Evolutionary conservation across 2,113 vertebrate species (phyloP).

Genomic region (Scalopus aquaticus): DNA sequence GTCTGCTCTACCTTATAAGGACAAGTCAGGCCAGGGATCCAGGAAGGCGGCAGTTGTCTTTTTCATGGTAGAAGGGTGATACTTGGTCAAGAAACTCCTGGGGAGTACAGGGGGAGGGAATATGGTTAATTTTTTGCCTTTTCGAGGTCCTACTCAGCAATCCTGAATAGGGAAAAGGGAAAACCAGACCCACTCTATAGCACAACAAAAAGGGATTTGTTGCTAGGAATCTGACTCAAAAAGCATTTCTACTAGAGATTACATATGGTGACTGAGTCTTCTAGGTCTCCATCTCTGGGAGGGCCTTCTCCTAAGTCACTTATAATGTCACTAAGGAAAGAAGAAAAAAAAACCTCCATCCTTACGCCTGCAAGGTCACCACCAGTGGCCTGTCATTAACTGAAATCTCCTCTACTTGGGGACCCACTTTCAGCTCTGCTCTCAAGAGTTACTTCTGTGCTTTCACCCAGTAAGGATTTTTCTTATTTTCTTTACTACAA

Average conservation of each 20-base stretch:
- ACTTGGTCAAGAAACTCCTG: background rate
- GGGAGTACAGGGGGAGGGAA: background rate
- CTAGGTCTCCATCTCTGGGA: background rate
- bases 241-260: background rate
- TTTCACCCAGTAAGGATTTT: background rate
- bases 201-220: background rate
- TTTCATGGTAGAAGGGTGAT: background rate
- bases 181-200: background rate
- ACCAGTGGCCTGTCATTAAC: background rate
- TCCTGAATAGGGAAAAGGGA: background rate
- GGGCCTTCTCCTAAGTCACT: background rate
- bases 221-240: background rate
- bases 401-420: background rate
- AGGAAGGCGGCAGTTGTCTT: background rate
- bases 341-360: background rate
- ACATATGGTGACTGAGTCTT: background rate
- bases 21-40: background rate
- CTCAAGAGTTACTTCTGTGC: background rate
- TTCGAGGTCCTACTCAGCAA: background rate
- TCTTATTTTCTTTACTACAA: background rate
- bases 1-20: constrained; percentile 33
- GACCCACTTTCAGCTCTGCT: background rate
- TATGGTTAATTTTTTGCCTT: background rate
- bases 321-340: background rate
- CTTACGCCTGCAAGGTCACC: background rate